A percentile compares a stretch with the other conserved stretches of the same genome.
phyloP scores from a whole-genome alignment of 2,797 vertebrate species.

The Sebastiscus tertius region DNA sequence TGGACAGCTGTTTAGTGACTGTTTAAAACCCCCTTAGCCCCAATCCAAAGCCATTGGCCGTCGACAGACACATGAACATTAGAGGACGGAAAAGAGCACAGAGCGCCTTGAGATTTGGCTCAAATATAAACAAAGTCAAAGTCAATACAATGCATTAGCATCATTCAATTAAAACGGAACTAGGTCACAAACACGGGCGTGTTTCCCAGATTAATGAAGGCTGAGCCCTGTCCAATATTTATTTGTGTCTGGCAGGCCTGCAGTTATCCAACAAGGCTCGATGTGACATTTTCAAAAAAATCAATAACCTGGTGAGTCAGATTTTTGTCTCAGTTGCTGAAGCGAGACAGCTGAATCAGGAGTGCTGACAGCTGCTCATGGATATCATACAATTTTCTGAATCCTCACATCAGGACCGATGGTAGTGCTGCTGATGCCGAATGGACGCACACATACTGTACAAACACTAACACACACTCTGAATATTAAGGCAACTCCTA shows the following conservation, averaged over 20 bases:
- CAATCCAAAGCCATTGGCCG: not conserved
- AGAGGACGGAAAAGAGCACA: conserved; percentile 21
- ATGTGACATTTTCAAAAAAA: conserved; percentile 74
- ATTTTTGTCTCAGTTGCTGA: conserved; percentile 34
- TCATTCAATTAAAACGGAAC: conserved; percentile 52
- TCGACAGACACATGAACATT: not conserved
- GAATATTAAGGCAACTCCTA: conserved; percentile 5
- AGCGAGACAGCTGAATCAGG: conserved; percentile 22
- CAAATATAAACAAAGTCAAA: conserved; percentile 50
- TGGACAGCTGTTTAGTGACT: not conserved
- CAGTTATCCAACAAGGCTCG: conserved; percentile 50
- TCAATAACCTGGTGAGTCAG: conserved; percentile 61
- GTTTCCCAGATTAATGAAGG: conserved; percentile 55
- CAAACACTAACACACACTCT: not conserved
- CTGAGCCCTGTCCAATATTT: conserved; percentile 57
- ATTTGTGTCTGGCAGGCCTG: conserved; percentile 49
- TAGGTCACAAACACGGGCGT: conserved; percentile 26
- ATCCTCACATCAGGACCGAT: not conserved
- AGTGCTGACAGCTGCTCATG: conserved; percentile 47
- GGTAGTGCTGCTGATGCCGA: not conserved
- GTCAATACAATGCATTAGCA: conserved; percentile 45
- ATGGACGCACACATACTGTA: not conserved
- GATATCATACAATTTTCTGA: conserved; percentile 33
- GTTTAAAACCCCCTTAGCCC: not conserved
- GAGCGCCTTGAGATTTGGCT: conserved; percentile 20